Evolutionary conservation across 2,888 invertebrate genomes (phyloP), one percentile per base, ranked within the genome.

Genomic region (Acleris sparsana): DNA sequence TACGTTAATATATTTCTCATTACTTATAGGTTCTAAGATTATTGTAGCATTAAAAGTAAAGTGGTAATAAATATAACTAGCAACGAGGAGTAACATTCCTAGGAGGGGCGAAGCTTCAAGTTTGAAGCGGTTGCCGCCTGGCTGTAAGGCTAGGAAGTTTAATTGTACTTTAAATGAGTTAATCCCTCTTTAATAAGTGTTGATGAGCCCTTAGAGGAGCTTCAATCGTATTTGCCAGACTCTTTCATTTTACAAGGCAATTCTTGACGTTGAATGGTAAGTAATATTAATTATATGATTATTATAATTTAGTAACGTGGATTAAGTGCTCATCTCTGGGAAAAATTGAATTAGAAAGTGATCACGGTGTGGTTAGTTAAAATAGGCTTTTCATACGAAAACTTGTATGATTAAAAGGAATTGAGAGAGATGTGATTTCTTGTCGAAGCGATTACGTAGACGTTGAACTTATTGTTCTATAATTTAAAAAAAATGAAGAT

Each of bases 91-190:
- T 25, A 61, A 53, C 53, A 46, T 43, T 49, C 48, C 39, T 25
- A 46, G 33, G 13, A 51, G 48, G 22, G 43, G 71, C 61, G 75
- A 83, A 80, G 79, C 77, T 71, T 67, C 18, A 65, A 80, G 79
- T 78, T 71, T 67, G 25, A 65, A 71, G 78, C 76, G 76, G 79
- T 77, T 77, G 76, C 75, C 76, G 73, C 75, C 80, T 75, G 72
- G 63, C 63, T 67, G 72, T 70, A 79, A 84, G 70, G 79, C 76
- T 64, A 68, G 70, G 76, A 75, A 89, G 82, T 89, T 89, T 84
- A 86, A 88, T 89, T 85, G 85, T 82, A 89, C 84, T 90, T 88
- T 86, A 86, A 88, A 88, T 82, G 88, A 90, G 88, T 90, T 90
- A 88, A 88, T 88, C 84, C 82, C 78, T 81, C 86, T 89, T 89